phyloP scores from a whole-genome alignment of 2,113 vertebrate genomes.

The Antechinus flavipes region DNA sequence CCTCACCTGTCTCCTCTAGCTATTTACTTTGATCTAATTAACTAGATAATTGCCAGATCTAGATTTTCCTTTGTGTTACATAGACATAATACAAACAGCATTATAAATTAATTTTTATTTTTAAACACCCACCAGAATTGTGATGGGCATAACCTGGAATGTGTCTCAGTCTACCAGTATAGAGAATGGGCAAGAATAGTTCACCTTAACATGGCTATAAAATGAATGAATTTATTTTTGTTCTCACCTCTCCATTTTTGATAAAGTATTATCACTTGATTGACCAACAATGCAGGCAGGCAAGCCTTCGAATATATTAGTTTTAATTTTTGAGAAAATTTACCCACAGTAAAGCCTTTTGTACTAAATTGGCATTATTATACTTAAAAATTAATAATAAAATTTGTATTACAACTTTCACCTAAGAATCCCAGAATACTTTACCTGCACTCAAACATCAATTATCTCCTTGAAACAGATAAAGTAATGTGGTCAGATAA shows the following conservation, averaged over 20 bases:
- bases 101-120: constrained; percentile 3
- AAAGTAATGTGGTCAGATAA: not conserved
- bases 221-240: not conserved
- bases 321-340: not conserved
- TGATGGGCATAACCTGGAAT: not conserved
- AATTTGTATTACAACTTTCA: constrained; percentile 11
- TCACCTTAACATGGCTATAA: not conserved
- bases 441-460: not conserved
- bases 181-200: not conserved
- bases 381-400: not conserved
- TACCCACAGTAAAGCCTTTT: constrained; percentile 33
- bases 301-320: not conserved
- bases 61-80: constrained; percentile 36
- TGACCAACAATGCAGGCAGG: not conserved
- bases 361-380: constrained; percentile 9
- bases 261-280: constrained; percentile 2
- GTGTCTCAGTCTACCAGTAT: not conserved
- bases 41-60: constrained; percentile 41
- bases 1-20: not conserved
- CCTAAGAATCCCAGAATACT: constrained; percentile 8
- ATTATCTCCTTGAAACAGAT: constrained; percentile 1
- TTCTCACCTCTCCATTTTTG: constrained; percentile 13
- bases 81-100: constrained; percentile 21
- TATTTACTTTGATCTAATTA: constrained; percentile 36
- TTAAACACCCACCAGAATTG: not conserved